These are phyloP conservation scores for Phytoseiulus persimilis DNA, from an alignment of 2,888 invertebrate genomes.

Conservation along the genomic window DNA sequence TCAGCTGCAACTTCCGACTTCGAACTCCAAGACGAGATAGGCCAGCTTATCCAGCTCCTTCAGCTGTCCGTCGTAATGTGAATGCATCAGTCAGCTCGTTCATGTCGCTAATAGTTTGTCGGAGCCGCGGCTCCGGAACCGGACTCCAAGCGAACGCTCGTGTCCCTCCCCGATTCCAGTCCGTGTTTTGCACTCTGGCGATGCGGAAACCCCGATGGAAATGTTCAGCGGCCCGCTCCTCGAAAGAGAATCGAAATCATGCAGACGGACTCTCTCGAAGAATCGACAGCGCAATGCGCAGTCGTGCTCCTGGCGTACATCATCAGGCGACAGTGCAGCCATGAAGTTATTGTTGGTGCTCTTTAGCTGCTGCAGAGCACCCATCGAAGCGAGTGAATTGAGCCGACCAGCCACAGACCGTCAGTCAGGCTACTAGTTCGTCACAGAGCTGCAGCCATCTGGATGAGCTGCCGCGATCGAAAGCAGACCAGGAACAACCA, in stretches of 20 bases:
- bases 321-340: background rate
- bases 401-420: background rate
- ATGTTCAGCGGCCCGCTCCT: too few relatives aligned
- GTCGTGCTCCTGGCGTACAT: background rate
- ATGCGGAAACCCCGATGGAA: too few relatives aligned
- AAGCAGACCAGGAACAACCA: background rate
- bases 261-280: too few relatives aligned
- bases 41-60: background rate
- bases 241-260: too few relatives aligned
- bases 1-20: constrained; percentile 5
- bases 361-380: background rate
- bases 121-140: too few relatives aligned
- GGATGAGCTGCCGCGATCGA: background rate
- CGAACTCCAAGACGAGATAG: background rate
- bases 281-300: too few relatives aligned
- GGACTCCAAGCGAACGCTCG: too few relatives aligned
- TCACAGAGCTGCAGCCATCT: background rate
- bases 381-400: background rate
- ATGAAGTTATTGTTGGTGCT: background rate
- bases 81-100: background rate
- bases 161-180: too few relatives aligned
- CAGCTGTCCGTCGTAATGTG: background rate
- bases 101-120: background rate
- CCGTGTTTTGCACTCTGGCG: too few relatives aligned
- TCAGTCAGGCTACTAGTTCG: background rate